Conservation (phyloP, 2,113 vertebrate species). For the Rhadina sibilatrix region DNA sequence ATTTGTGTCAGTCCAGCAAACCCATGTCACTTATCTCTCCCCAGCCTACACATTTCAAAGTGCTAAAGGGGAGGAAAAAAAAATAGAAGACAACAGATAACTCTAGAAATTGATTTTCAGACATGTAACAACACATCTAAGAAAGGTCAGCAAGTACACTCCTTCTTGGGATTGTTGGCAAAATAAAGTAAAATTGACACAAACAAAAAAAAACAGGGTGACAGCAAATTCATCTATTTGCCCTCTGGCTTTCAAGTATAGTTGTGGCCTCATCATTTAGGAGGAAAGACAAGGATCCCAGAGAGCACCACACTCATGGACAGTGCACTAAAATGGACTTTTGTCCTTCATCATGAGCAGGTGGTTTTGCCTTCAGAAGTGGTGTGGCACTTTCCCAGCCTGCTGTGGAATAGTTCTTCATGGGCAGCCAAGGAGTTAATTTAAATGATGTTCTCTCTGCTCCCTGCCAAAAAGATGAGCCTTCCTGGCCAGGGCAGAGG, state of each 20-base stretch:
- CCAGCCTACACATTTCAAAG: neutral
- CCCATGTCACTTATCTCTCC: neutral
- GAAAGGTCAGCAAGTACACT: slow-evolving; percentile 21
- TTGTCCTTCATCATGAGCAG: neutral
- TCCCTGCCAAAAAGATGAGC: neutral
- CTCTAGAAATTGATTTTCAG: slow-evolving; percentile 19
- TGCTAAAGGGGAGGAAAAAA: neutral
- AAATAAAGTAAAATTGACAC: neutral
- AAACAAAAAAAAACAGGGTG: neutral
- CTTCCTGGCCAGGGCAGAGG: neutral
- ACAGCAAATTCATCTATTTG: neutral
- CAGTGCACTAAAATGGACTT: neutral
- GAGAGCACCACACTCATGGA: neutral
- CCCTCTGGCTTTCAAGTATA: neutral
- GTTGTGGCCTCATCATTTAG: neutral
- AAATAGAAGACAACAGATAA: neutral
- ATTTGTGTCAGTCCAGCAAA: neutral
- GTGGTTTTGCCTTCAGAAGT: neutral
- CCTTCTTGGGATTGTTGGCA: neutral
- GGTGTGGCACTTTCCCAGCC: neutral
- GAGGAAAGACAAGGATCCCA: neutral
- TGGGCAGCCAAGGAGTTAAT: neutral
- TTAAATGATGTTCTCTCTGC: neutral
- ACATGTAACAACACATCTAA: slow-evolving; percentile 2
- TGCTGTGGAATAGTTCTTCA: neutral